These are phyloP conservation scores for Centrocercus urophasianus DNA, from an alignment of 2,113 vertebrate genomes.

Conservation along the genomic window DNA sequence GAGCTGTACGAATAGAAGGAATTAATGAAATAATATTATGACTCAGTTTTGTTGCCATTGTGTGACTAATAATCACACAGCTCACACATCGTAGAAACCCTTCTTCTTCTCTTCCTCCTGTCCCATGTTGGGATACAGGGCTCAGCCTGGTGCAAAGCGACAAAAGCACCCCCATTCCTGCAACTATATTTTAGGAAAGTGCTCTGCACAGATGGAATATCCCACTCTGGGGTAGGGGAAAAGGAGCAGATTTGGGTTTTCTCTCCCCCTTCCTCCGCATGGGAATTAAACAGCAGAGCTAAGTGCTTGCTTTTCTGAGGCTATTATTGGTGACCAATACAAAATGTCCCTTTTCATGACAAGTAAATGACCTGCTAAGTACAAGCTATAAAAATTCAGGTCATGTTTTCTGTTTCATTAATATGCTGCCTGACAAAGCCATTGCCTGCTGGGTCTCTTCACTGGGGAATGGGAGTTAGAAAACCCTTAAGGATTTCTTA, in stretches of 20 bases:
- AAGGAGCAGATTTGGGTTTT: not conserved
- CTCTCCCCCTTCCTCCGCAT: not conserved
- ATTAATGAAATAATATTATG: not conserved
- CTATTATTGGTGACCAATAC: slow-evolving; percentile 56
- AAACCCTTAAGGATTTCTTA: slow-evolving; percentile 67
- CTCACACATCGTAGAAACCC: not conserved
- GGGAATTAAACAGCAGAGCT: slow-evolving; percentile 47
- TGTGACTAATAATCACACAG: not conserved
- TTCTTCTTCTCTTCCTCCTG: not conserved
- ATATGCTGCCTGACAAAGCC: slow-evolving; percentile 62
- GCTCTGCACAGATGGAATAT: not conserved
- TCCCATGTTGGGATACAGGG: not conserved
- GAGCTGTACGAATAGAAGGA: not conserved
- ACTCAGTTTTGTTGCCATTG: not conserved
- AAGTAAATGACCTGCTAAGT: slow-evolving; percentile 65
- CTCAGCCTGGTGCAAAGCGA: not conserved
- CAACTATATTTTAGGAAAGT: not conserved
- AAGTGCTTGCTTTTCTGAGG: slow-evolving; percentile 53
- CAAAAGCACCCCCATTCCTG: not conserved
- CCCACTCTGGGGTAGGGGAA: not conserved
- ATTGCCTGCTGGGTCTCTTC: slow-evolving; percentile 60
- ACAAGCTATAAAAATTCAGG: slow-evolving; percentile 70
- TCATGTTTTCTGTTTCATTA: slow-evolving; percentile 71
- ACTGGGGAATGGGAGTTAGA: slow-evolving; percentile 35
- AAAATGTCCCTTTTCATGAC: slow-evolving; percentile 62